Conservation (phyloP, 2,797 vertebrate genomes). For the Enteromius anoplus region DNA sequence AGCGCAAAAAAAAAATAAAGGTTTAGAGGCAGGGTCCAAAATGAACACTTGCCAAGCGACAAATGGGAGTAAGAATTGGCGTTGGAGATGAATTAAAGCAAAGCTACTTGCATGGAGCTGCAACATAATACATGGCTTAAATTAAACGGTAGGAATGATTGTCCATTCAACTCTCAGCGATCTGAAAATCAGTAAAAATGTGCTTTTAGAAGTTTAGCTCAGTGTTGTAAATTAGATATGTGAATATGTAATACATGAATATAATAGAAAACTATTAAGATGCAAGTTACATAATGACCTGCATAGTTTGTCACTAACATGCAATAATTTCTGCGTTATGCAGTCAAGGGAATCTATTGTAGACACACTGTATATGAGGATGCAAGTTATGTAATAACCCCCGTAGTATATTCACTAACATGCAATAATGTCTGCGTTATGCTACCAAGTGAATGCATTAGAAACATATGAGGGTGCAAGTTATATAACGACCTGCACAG, state of each 20-base stretch:
- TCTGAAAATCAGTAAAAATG: not conserved
- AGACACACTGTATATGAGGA: not conserved
- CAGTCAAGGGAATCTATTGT: not conserved
- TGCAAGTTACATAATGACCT: not conserved
- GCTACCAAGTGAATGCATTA: not conserved
- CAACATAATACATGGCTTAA: not conserved
- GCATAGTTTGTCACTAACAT: not conserved
- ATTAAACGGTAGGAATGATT: not conserved
- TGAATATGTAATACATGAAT: not conserved
- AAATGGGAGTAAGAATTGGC: not conserved
- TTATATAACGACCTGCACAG: not conserved
- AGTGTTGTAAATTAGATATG: not conserved
- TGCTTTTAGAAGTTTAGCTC: not conserved
- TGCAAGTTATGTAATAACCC: not conserved
- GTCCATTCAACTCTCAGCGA: too few species aligned
- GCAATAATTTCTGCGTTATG: not conserved
- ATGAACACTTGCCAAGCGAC: constrained; percentile 7
- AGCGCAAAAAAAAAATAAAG: not conserved
- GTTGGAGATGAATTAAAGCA: not conserved
- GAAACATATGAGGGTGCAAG: not conserved
- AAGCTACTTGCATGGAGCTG: not conserved
- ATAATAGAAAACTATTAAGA: not conserved
- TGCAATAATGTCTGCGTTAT: not conserved
- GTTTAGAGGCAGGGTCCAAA: constrained; percentile 28
- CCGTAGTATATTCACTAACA: not conserved